Evolutionary conservation across 2,888 invertebrate species (phyloP), one percentile per base, ranked within the genome.

Genomic region (Odontomyia ornata): DNA sequence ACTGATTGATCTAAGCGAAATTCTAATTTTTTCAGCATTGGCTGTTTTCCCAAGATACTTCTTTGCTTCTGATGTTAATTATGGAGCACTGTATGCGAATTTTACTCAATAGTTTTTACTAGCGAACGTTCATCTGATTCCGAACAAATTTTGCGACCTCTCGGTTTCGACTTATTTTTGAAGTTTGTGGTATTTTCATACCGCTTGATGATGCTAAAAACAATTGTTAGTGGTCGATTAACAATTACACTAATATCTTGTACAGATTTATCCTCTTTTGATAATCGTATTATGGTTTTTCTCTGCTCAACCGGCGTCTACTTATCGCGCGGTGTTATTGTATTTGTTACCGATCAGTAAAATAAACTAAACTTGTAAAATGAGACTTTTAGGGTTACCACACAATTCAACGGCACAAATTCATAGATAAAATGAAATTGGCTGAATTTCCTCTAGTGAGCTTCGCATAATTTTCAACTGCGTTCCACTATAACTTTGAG

Each of bases 1-100:
- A n/a, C n/a, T n/a, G n/a, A n/a, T n/a, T n/a, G n/a, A n/a, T 52
- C 52, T 52, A 52, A 52, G 52, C 52, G 13, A 4, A 52, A 52
- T 52, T 52, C 7, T 52, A 52, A 15, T 15, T 15, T 13, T 52
- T 52, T 52, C 52, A 52, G 52, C 7, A 52, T 52, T 52, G 52
- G 52, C 52, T 52, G 52, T 52, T 52, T 52, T 52, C 52, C 52
- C 52, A 52, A 52, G 52, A 52, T 52, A 52, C 52, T 52, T 4
- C 52, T 52, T 52, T 52, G 52, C 52, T 52, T 52, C 15, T 52
- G 52, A 52, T 52, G 52, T 52, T 9, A 52, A 15, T 52, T 52
- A 9, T 52, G 52, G 18, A 52, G 52, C 52, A 52, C 15, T n/a
- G 52, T 18, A 52, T 52, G 52, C 13, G 52, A 2, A 52, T 52